phyloP scores from a whole-genome alignment of 2,888 invertebrate species.

The Pammene fasciana region DNA sequence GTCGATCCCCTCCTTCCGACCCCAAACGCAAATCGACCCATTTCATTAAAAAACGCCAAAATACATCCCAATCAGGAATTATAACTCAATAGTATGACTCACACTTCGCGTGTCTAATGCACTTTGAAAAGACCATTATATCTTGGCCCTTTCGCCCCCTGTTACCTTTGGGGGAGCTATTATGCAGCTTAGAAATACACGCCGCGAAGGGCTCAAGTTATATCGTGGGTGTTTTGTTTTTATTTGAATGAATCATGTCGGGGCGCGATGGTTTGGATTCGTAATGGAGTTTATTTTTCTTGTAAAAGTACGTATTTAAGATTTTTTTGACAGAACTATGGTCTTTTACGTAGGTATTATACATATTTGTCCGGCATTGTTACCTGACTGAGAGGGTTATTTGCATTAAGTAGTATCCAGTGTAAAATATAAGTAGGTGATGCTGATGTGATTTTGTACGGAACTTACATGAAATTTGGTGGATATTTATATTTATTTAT shows the following conservation, averaged over 20 bases:
- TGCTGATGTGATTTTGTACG: too few relatives aligned
- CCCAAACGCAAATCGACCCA: constrained; percentile 13
- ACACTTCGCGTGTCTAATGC: constrained; percentile 64
- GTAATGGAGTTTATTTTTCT: neutral
- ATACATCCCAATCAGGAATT: constrained; percentile 31
- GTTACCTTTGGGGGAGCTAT: constrained; percentile 51
- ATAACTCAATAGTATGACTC: constrained; percentile 35
- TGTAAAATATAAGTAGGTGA: too few relatives aligned
- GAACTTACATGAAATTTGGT: too few relatives aligned
- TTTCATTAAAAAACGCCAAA: constrained; percentile 37
- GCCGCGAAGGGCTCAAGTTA: constrained; percentile 49
- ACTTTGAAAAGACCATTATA: constrained; percentile 52
- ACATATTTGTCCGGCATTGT: too few relatives aligned
- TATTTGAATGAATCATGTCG: constrained; percentile 43
- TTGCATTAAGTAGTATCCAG: too few relatives aligned
- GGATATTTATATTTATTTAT: too few relatives aligned
- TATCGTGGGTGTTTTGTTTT: constrained; percentile 50
- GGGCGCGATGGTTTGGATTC: constrained; percentile 2
- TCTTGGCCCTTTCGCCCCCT: constrained; percentile 56
- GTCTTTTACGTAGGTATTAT: too few relatives aligned
- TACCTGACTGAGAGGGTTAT: too few relatives aligned
- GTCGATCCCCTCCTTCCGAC: constrained; percentile 1
- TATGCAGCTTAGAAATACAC: constrained; percentile 49
- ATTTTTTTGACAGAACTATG: too few relatives aligned
- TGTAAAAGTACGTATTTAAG: neutral